A percentile compares a stretch with the other conserved stretches of the same genome.
phyloP scores from a whole-genome alignment of 2,797 vertebrate genomes.

The Selene dorsalis region DNA sequence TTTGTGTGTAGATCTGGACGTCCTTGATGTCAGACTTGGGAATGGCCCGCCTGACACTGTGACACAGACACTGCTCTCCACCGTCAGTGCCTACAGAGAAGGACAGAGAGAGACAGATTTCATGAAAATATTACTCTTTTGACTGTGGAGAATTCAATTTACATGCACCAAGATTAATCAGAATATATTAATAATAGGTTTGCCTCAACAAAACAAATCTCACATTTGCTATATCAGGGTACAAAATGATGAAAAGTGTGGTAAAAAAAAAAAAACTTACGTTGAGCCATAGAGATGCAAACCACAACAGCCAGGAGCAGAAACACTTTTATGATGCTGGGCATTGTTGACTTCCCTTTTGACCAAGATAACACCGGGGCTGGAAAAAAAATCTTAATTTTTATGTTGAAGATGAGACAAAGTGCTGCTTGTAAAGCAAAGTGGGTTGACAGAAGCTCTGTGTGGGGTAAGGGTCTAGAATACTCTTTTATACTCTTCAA shows the following conservation, averaged over 20 bases:
- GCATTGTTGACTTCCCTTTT: slow-evolving; percentile 64
- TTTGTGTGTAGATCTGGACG: slow-evolving; percentile 68
- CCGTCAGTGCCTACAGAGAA: slow-evolving; percentile 26
- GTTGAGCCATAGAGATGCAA: slow-evolving; percentile 62
- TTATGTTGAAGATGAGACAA: background rate
- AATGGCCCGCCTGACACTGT: background rate
- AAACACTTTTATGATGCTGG: slow-evolving; percentile 58
- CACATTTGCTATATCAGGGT: background rate
- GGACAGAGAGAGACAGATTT: background rate
- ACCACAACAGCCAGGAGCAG: slow-evolving; percentile 66
- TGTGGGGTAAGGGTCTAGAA: background rate
- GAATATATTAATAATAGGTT: too few relatives aligned
- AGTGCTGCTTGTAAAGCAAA: background rate
- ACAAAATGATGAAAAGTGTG: background rate
- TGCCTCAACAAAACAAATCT: background rate
- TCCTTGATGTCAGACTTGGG: slow-evolving; percentile 10
- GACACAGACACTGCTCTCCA: slow-evolving; percentile 67
- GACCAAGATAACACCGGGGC: background rate
- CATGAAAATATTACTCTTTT: background rate
- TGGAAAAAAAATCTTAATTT: background rate
- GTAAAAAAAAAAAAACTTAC: slow-evolving; percentile 61
- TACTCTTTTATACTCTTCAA: slow-evolving; percentile 43
- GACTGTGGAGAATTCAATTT: background rate
- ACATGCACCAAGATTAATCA: background rate
- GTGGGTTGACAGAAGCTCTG: slow-evolving; percentile 25